phyloP scores from a whole-genome alignment of 2,113 vertebrate species.

The Pterocles burchelli region DNA sequence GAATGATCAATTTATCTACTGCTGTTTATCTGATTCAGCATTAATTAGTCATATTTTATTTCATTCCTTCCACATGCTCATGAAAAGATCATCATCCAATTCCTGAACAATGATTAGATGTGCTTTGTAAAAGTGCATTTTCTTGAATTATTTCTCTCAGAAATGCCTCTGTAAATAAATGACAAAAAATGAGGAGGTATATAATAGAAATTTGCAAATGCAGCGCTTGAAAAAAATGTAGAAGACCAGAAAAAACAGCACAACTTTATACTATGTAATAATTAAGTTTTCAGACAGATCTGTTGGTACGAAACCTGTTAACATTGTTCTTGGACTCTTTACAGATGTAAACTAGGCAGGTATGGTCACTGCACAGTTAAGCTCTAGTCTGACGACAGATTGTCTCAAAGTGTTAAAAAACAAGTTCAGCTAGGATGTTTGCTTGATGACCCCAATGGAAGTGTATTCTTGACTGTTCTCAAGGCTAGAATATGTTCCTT shows the following conservation, averaged over 20 bases:
- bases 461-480: neutral
- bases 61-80: neutral
- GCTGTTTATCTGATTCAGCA: neutral
- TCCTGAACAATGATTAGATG: neutral
- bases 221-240: neutral
- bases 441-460: neutral
- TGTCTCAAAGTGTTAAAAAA: neutral
- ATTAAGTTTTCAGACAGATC: neutral
- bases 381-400: neutral
- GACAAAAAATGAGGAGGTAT: neutral
- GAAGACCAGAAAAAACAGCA: neutral
- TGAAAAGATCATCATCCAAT: neutral
- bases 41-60: neutral
- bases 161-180: neutral
- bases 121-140: neutral
- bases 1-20: neutral
- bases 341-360: neutral
- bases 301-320: neutral
- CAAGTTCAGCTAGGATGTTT: neutral
- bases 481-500: neutral
- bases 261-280: neutral
- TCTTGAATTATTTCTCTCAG: neutral
- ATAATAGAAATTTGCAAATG: neutral
- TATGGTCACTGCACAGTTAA: neutral
- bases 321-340: neutral